These are phyloP conservation scores for Seira musarum DNA, from an alignment of 2,888 invertebrate genomes.

Conservation along the genomic window DNA sequence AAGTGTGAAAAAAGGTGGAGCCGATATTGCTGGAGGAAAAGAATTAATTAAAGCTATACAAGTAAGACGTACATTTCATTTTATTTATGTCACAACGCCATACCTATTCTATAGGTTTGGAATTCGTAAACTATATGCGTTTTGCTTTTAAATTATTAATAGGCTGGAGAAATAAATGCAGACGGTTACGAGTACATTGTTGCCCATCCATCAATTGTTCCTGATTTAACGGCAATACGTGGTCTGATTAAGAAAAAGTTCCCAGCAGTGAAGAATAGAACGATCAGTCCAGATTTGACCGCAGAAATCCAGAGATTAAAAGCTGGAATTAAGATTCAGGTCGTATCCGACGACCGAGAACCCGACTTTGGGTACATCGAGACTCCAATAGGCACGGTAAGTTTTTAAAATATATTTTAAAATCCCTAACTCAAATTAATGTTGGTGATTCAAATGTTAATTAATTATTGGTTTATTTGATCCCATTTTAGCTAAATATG, in stretches of 20 bases:
- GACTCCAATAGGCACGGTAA: conserved; percentile 81
- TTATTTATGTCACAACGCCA: conserved; percentile 10
- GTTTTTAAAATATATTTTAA: conserved; percentile 61
- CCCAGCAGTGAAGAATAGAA: conserved; percentile 76
- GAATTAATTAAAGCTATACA: conserved; percentile 85
- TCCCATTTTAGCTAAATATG: conserved; percentile 80
- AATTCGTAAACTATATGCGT: conserved; percentile 75
- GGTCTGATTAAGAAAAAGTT: conserved; percentile 85
- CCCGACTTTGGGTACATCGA: conserved; percentile 81
- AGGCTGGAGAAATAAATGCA: conserved; percentile 71
- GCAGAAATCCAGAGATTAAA: conserved; percentile 79
- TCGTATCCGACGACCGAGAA: conserved; percentile 78
- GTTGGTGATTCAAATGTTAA: too few species aligned
- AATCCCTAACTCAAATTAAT: conserved; percentile 17
- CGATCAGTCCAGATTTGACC: conserved; percentile 79
- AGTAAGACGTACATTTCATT: conserved; percentile 72
- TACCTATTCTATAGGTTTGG: conserved; percentile 73
- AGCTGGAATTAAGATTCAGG: conserved; percentile 81
- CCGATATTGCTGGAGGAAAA: conserved; percentile 80
- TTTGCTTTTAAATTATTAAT: conserved; percentile 61
- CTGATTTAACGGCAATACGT: conserved; percentile 82
- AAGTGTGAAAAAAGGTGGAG: conserved; percentile 79
- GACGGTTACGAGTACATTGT: conserved; percentile 82
- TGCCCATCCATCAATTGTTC: conserved; percentile 85
- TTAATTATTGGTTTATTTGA: too few species aligned